Percentiles rank a stretch among this genome's conserved stretches.
phyloP scores from a whole-genome alignment of 2,113 vertebrate genomes.

The Theropithecus gelada region DNA sequence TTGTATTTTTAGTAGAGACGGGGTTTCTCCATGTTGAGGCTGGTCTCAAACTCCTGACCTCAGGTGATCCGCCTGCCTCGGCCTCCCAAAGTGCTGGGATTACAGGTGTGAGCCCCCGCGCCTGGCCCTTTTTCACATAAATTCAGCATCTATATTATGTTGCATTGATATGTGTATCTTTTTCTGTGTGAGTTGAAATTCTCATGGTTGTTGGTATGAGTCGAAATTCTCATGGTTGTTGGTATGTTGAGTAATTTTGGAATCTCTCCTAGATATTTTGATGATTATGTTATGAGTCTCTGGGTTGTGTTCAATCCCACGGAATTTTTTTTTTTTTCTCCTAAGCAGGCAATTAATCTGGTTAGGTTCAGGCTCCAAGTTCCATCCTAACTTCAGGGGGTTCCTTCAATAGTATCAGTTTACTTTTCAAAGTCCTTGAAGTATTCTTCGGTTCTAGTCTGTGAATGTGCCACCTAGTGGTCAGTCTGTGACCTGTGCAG shows the following conservation, averaged over 20 bases:
- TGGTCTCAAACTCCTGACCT: too few relatives aligned
- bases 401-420: background rate
- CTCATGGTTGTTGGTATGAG: conserved; percentile 34
- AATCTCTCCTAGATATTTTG: conserved; percentile 25
- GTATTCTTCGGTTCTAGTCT: background rate
- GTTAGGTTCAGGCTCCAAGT: background rate
- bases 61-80: too few relatives aligned
- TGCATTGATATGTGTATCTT: background rate
- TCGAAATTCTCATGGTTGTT: conserved; percentile 42
- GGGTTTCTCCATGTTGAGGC: too few relatives aligned
- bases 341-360: background rate
- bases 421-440: background rate
- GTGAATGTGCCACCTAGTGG: background rate
- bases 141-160: background rate
- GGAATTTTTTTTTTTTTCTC: background rate
- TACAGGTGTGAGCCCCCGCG: too few relatives aligned
- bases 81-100: too few relatives aligned
- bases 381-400: background rate
- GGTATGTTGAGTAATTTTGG: conserved; percentile 43
- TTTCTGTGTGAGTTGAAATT: conserved; percentile 4
- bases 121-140: background rate
- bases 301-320: background rate
- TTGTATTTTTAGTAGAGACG: too few relatives aligned
- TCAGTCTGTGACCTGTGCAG: background rate
- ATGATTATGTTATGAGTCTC: conserved; percentile 15